Conservation (phyloP, 2,888 invertebrate species). For the Drosophila melanosoma region DNA sequence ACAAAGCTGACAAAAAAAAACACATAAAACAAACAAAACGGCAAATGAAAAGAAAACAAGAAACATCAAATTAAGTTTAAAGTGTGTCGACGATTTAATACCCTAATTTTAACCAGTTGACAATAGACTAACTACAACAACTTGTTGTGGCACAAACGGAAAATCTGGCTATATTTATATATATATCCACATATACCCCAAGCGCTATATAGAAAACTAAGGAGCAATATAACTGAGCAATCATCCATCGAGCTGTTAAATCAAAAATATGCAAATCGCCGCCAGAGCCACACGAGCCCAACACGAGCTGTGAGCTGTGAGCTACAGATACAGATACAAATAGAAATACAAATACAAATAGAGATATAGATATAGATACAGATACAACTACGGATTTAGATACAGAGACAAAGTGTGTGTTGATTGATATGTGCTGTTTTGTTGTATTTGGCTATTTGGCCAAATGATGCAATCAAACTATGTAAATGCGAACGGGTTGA, state of each 20-base stretch:
- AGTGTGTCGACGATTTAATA: neutral
- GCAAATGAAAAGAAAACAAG: constrained; percentile 28
- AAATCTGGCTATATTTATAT: neutral
- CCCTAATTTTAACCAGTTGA: constrained; percentile 1
- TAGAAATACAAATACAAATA: neutral
- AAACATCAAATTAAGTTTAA: neutral
- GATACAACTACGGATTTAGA: constrained; percentile 21
- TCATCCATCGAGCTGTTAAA: constrained; percentile 74
- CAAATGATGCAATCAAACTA: constrained; percentile 81
- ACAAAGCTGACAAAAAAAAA: constrained; percentile 57
- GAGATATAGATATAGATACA: constrained; percentile 27
- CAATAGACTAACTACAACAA: neutral
- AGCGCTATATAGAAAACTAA: constrained; percentile 8
- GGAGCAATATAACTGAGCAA: constrained; percentile 38
- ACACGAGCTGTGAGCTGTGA: constrained; percentile 47
- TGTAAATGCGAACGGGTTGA: constrained; percentile 71
- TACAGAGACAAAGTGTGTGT: constrained; percentile 46
- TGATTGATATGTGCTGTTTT: constrained; percentile 74
- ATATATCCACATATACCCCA: neutral
- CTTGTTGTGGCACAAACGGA: neutral
- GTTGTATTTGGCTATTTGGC: constrained; percentile 67
- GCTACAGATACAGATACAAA: constrained; percentile 11
- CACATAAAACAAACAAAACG: constrained; percentile 38
- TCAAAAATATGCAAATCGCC: constrained; percentile 80
- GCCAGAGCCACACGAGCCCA: constrained; percentile 61